Percentiles rank a stretch among this genome's conserved stretches.
Conservation (phyloP, 2,888 invertebrate genomes). For the Eupithecia dodoneata region DNA sequence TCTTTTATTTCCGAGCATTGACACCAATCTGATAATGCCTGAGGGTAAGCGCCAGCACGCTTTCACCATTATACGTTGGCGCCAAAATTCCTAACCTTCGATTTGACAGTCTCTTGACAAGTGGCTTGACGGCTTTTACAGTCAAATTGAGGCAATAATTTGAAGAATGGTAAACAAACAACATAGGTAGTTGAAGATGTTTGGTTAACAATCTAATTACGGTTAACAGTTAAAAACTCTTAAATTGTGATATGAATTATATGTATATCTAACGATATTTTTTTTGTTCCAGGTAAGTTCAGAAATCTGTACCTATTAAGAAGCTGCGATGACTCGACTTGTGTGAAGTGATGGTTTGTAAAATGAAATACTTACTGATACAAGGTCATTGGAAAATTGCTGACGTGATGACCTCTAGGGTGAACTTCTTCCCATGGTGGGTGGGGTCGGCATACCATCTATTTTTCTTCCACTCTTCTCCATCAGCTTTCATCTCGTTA, state of each 20-base stretch:
- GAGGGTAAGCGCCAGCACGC: conserved; percentile 59
- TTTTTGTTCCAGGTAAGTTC: conserved; percentile 61
- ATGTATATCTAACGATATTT: conserved; percentile 10
- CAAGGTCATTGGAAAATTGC: not conserved
- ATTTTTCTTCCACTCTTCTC: not conserved
- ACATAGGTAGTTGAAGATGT: conserved; percentile 35
- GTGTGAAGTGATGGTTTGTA: not conserved
- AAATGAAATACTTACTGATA: not conserved
- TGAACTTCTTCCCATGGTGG: not conserved
- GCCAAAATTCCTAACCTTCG: conserved; percentile 74
- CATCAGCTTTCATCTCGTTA: too few species aligned
- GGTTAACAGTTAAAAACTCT: conserved; percentile 20
- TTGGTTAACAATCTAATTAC: conserved; percentile 20
- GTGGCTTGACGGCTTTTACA: conserved; percentile 44
- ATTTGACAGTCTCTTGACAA: conserved; percentile 52
- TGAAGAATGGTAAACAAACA: conserved; percentile 37
- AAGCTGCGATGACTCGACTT: not conserved
- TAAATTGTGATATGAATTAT: not conserved
- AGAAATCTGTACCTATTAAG: not conserved
- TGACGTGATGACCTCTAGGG: too few species aligned
- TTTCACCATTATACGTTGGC: conserved; percentile 72
- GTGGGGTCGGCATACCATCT: too few species aligned
- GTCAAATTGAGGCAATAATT: conserved; percentile 37
- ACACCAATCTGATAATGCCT: conserved; percentile 63
- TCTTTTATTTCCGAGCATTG: conserved; percentile 55